Evolutionary conservation across 1,140 invertebrate species (phyloP), one percentile per base, ranked within the genome.

Genomic region (Neodiprion pinetum): DNA sequence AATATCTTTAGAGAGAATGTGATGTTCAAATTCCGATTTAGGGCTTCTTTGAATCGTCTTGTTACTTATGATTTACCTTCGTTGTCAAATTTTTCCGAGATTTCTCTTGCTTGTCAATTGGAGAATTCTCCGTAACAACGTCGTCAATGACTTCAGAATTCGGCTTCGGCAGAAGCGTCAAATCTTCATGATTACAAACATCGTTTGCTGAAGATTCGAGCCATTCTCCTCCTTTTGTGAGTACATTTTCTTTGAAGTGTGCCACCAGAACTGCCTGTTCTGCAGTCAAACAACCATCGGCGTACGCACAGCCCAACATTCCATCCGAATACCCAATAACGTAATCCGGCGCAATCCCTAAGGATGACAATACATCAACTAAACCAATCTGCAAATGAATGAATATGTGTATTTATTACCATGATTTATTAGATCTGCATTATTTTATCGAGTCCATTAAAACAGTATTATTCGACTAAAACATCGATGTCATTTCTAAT

Each of bases 151-250:
- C 89, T 67, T 92, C 90, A 80, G 94, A 84, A 78, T 92, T 88
- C 76, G 86, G 67, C 80, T 93, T 90, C 79, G 84, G 83, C 8
- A 88, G 73, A 61, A 82, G 73, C 68, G 85, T 86, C 21, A 93
- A 87, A 71, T 92, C 87, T 49, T 90, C 87, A 74, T 91, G 92
- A 0, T 92, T 91, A 67, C 93, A 83, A 71, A 93, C 95, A 53
- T 96, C 90, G 49, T 94, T 94, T 50, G 95, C 95, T 96, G 98
- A 98, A 11, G 93, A 94, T 23, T 96, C 96, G 21, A 84, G 88
- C 65, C 94, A 91, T 77, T 97, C 89, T 14, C 93, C 90, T 0
- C 93, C 92, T 79, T 97, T 95, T 66, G 95, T 87, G 65, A 96
- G 96, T 23, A 95, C 96, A 68, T 92, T 86, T 5, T 97, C 97